A percentile compares a stretch with the other conserved stretches of the same genome.
Conservation (phyloP, 2,797 vertebrate genomes). For the Myotis daubentonii region DNA sequence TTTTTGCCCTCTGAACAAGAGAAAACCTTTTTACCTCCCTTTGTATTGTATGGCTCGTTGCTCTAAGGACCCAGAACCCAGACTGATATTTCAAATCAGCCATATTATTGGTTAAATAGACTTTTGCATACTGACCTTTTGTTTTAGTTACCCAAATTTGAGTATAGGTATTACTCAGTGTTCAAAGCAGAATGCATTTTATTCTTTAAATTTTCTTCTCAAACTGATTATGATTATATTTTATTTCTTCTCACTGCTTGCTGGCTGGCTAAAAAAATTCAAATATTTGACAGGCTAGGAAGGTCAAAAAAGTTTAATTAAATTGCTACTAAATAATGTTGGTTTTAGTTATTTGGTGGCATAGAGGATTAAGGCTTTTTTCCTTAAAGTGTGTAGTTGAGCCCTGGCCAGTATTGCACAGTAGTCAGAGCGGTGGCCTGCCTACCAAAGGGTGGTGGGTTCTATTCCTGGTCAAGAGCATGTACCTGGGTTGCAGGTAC, state of each 20-base stretch:
- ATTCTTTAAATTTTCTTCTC: constrained; percentile 49
- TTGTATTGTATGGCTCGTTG: neutral
- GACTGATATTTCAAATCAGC: neutral
- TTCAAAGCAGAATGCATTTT: constrained; percentile 36
- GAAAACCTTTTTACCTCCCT: neutral
- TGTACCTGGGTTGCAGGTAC: no score
- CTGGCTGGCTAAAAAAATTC: constrained; percentile 10
- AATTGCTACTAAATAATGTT: constrained; percentile 66
- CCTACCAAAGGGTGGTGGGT: no score
- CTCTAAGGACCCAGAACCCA: neutral
- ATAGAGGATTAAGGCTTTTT: constrained; percentile 47
- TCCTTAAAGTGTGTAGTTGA: constrained; percentile 23
- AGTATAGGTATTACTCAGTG: neutral
- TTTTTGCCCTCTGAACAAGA: neutral
- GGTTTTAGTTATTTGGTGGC: constrained; percentile 55
- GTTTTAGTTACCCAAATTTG: neutral
- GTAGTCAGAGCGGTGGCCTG: no score
- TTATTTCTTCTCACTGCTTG: constrained; percentile 49
- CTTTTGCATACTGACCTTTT: neutral
- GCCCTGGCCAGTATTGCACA: no score
- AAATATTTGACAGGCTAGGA: constrained; percentile 56
- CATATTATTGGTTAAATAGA: constrained; percentile 4
- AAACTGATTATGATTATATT: constrained; percentile 37
- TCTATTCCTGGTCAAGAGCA: no score
- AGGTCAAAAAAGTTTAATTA: constrained; percentile 68